phyloP scores from a whole-genome alignment of 2,888 invertebrate genomes.

The Agonopterix heracliana region DNA sequence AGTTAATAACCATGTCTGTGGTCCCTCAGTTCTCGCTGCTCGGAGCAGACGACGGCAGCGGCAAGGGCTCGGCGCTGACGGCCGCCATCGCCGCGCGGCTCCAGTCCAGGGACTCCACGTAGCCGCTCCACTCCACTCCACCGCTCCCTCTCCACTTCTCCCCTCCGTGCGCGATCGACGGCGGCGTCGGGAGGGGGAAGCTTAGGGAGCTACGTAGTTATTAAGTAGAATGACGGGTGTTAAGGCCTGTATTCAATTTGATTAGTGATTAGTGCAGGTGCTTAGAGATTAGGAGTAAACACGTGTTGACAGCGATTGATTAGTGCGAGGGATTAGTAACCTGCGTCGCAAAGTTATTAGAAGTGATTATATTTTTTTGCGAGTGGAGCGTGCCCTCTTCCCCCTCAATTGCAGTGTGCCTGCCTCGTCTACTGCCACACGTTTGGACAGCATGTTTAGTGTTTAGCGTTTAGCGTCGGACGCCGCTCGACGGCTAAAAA shows the following conservation, averaged over 20 bases:
- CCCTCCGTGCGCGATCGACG: not conserved
- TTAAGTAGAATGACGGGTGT: too few relatives aligned
- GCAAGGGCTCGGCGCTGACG: conserved; percentile 86
- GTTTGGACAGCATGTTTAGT: too few relatives aligned
- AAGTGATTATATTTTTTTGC: too few relatives aligned
- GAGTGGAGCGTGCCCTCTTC: too few relatives aligned
- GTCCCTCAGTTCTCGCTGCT: conserved; percentile 78
- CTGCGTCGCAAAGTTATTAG: too few relatives aligned
- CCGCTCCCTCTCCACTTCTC: not conserved
- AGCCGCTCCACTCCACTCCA: not conserved
- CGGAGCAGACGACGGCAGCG: conserved; percentile 87
- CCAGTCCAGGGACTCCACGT: conserved; percentile 37
- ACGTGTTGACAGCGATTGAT: too few relatives aligned
- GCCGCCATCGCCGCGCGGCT: conserved; percentile 83
- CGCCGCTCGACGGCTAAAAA: too few relatives aligned
- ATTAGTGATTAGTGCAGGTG: too few relatives aligned
- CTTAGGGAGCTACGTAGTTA: not conserved
- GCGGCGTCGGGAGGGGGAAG: not conserved
- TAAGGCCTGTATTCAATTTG: not conserved
- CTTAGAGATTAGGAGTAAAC: not conserved
- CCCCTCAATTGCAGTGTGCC: too few relatives aligned
- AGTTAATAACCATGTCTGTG: not conserved
- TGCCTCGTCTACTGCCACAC: too few relatives aligned
- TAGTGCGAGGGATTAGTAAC: too few relatives aligned
- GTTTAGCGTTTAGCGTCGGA: too few relatives aligned